Evolutionary conservation across 2,113 vertebrate species (phyloP).

Genomic region (Eulemur macaco): DNA sequence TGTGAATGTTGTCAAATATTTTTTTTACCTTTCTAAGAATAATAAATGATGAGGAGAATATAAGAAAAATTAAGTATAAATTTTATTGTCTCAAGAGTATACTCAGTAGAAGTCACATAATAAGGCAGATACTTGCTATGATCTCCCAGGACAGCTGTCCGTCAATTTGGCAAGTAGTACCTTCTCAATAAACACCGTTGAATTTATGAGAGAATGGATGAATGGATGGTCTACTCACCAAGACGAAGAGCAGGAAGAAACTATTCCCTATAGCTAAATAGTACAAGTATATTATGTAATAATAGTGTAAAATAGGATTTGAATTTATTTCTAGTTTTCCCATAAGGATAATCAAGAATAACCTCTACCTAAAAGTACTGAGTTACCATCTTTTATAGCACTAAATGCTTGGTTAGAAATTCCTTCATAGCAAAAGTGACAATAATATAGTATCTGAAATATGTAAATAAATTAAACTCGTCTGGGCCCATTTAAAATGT

Average conservation of each 20-base stretch:
- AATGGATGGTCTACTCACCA: neutral
- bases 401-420: neutral
- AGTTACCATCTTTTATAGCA: neutral
- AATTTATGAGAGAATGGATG: neutral
- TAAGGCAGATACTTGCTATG: neutral
- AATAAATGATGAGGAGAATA: neutral
- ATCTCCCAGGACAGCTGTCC: neutral
- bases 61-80: neutral
- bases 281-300: neutral
- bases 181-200: neutral
- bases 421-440: neutral
- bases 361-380: neutral
- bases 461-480: neutral
- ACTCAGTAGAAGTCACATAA: neutral
- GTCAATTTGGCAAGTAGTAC: neutral
- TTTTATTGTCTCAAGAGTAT: neutral
- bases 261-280: neutral
- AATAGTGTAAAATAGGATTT: neutral
- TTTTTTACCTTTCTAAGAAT: neutral
- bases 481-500: neutral
- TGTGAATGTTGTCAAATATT: neutral
- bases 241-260: neutral
- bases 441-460: neutral
- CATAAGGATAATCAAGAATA: neutral
- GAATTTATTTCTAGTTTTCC: neutral